Percentiles rank a stretch among this genome's conserved stretches.
Conservation (phyloP, 2,797 vertebrate species). For the Sparus aurata region DNA sequence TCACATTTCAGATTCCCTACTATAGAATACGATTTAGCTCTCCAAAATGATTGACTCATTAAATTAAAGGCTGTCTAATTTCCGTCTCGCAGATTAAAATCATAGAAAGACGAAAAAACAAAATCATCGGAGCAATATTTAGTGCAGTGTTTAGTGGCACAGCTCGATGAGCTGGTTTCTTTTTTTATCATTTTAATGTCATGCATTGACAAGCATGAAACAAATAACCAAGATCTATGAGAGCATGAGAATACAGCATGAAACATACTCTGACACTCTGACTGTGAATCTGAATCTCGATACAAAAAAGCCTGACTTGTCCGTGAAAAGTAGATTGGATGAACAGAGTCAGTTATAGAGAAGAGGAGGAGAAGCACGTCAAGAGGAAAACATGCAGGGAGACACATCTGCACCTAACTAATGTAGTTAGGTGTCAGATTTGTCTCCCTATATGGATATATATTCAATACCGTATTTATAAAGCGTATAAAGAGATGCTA, state of each 20-base stretch:
- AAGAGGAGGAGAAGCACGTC: slow-evolving; percentile 33
- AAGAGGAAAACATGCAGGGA: slow-evolving; percentile 27
- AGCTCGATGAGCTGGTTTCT: slow-evolving; percentile 26
- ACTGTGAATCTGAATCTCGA: slow-evolving; percentile 30
- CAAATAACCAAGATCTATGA: slow-evolving; percentile 50
- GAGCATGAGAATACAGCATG: slow-evolving; percentile 63
- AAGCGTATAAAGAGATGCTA: not conserved
- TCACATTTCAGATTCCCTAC: not conserved
- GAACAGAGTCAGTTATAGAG: slow-evolving; percentile 50
- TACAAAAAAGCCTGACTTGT: slow-evolving; percentile 43
- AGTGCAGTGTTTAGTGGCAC: slow-evolving; percentile 12
- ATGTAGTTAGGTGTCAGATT: too few relatives aligned
- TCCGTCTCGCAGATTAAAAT: slow-evolving; percentile 42
- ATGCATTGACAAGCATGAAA: slow-evolving; percentile 61
- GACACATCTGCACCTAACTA: too few relatives aligned
- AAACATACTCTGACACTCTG: slow-evolving; percentile 61
- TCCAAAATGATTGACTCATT: slow-evolving; percentile 19
- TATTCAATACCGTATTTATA: not conserved
- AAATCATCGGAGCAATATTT: slow-evolving; percentile 44
- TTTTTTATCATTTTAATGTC: slow-evolving; percentile 42
- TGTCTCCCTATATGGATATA: slow-evolving; percentile 7
- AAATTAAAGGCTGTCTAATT: slow-evolving; percentile 34
- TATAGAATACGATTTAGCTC: slow-evolving; percentile 27
- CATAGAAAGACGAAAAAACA: slow-evolving; percentile 52
- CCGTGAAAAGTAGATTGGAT: slow-evolving; percentile 56